Conservation (phyloP, 2,888 invertebrate species). For the Trilocha varians region DNA sequence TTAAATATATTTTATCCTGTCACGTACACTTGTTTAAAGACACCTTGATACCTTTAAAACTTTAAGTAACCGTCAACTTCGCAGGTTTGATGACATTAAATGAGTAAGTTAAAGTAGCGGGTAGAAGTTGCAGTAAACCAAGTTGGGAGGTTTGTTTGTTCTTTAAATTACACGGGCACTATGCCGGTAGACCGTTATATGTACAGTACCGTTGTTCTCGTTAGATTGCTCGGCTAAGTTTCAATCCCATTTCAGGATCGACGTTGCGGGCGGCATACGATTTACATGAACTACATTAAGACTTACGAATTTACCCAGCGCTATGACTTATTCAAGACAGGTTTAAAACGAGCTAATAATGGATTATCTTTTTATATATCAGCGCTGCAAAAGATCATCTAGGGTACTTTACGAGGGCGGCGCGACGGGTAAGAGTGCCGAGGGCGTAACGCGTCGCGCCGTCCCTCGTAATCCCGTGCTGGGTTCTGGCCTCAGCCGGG, state of each 20-base stretch:
- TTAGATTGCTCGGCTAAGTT: constrained; percentile 48
- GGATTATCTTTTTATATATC: too few relatives aligned
- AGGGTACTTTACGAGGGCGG: too few relatives aligned
- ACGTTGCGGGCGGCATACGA: constrained; percentile 32
- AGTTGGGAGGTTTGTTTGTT: constrained; percentile 45
- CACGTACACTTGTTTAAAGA: constrained; percentile 16
- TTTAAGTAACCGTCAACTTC: neutral
- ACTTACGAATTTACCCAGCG: too few relatives aligned
- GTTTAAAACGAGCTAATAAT: too few relatives aligned
- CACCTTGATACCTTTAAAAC: constrained; percentile 8
- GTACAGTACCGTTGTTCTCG: constrained; percentile 36
- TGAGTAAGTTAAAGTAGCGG: constrained; percentile 36
- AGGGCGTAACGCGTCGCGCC: too few relatives aligned
- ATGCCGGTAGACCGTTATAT: constrained; percentile 32
- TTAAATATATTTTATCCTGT: constrained; percentile 18
- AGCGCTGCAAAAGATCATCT: too few relatives aligned
- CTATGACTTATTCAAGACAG: too few relatives aligned
- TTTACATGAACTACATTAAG: constrained; percentile 14
- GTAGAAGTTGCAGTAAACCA: constrained; percentile 39
- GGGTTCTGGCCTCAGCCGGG: too few relatives aligned
- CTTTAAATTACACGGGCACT: constrained; percentile 51
- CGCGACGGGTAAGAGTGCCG: too few relatives aligned
- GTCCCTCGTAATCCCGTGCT: too few relatives aligned
- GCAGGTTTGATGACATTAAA: constrained; percentile 25
- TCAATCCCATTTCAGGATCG: constrained; percentile 42